Evolutionary conservation across 2,888 invertebrate genomes (phyloP).

Genomic region (Rugalucina vietnamica): DNA sequence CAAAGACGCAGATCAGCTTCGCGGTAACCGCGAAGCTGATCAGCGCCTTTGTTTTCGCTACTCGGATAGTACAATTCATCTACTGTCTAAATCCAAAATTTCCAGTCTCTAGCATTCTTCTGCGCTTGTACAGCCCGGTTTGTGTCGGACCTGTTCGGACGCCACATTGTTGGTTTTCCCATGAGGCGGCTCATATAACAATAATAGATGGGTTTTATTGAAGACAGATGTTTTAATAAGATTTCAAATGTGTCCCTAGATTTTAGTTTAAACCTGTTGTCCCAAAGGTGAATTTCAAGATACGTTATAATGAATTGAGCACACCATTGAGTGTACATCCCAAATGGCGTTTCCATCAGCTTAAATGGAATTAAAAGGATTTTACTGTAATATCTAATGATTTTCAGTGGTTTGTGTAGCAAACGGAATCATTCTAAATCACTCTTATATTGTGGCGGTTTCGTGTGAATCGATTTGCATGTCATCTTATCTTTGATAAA

Average conservation of each 20-base stretch:
- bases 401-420: constrained; percentile 58
- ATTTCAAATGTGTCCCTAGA: not conserved
- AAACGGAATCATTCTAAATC: constrained; percentile 56
- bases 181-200: no score
- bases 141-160: no score
- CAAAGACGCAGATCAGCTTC: no score
- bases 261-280: not conserved
- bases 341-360: constrained; percentile 44
- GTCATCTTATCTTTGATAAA: constrained; percentile 56
- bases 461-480: constrained; percentile 55
- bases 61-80: no score
- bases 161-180: no score
- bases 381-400: constrained; percentile 55
- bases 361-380: constrained; percentile 53
- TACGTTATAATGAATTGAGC: not conserved
- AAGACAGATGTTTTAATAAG: no score
- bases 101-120: no score
- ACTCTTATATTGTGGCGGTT: constrained; percentile 61
- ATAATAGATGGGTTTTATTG: not conserved
- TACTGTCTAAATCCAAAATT: no score
- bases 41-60: no score
- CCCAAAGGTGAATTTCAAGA: not conserved
- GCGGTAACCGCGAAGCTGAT: no score
- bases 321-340: not conserved
- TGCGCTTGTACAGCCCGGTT: no score